phyloP scores from a whole-genome alignment of 2,888 invertebrate genomes.

The Aspidiotus rigidus region DNA sequence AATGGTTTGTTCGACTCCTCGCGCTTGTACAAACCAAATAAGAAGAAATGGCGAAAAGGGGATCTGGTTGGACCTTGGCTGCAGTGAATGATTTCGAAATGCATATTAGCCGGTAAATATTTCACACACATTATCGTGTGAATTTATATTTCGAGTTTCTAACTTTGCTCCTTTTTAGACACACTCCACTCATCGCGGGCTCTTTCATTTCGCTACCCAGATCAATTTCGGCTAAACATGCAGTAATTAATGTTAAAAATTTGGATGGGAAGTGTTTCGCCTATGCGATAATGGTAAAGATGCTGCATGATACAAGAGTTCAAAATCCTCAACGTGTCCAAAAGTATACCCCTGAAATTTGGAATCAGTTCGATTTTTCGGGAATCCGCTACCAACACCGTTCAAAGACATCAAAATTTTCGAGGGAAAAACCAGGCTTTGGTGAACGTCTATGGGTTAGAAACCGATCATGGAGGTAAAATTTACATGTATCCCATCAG shows the following conservation, averaged over 20 bases:
- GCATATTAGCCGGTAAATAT: too few relatives aligned
- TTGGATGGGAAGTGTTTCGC: background rate
- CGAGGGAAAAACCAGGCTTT: background rate
- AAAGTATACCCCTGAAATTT: background rate
- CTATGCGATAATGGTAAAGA: background rate
- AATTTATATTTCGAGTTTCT: too few relatives aligned
- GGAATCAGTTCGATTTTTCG: background rate
- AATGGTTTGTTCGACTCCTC: too few relatives aligned
- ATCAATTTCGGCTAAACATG: background rate
- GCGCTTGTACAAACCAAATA: too few relatives aligned
- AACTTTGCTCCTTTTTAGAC: too few relatives aligned
- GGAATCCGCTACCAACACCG: too few relatives aligned
- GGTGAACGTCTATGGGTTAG: background rate
- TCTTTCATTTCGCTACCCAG: background rate
- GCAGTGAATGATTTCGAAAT: too few relatives aligned
- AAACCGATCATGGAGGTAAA: background rate
- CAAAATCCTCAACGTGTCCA: background rate
- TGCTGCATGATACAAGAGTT: too few relatives aligned
- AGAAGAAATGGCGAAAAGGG: too few relatives aligned
- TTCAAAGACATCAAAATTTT: background rate
- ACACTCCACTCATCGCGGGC: background rate
- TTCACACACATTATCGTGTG: too few relatives aligned
- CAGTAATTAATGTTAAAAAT: background rate
- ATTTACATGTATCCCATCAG: background rate
- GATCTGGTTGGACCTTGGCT: too few relatives aligned